Percentiles rank a stretch among this genome's conserved stretches.
These are phyloP conservation scores for Diplodus sargus DNA, from an alignment of 2,797 vertebrate genomes.

Conservation along the genomic window DNA sequence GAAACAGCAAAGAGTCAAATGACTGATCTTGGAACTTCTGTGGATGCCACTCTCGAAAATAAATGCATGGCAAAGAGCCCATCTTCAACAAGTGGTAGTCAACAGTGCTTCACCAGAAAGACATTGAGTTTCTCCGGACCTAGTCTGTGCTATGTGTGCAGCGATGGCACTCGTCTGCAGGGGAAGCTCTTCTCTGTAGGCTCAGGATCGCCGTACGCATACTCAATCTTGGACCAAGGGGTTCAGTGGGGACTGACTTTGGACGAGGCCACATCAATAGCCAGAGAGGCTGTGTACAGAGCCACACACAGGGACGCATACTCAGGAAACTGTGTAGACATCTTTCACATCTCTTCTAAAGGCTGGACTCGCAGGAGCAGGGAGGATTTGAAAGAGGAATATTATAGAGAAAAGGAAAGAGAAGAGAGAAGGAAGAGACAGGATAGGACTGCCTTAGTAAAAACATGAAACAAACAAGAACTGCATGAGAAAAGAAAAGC, in stretches of 20 bases:
- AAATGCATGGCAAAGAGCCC: conserved; percentile 28
- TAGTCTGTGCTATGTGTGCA: conserved; percentile 87
- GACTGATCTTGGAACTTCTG: conserved; percentile 17
- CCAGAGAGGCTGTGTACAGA: conserved; percentile 86
- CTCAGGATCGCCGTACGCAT: conserved; percentile 90
- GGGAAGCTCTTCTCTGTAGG: conserved; percentile 88
- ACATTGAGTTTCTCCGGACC: conserved; percentile 72
- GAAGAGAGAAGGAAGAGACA: conserved; percentile 30
- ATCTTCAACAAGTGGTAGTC: background rate
- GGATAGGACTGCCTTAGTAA: conserved; percentile 36
- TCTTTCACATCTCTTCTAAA: conserved; percentile 84
- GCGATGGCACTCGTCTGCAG: conserved; percentile 85
- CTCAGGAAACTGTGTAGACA: conserved; percentile 88
- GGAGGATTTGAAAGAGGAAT: conserved; percentile 82
- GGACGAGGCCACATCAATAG: conserved; percentile 78
- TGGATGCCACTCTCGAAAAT: conserved; percentile 8
- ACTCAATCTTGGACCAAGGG: conserved; percentile 85
- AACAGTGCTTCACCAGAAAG: conserved; percentile 9
- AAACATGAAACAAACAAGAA: conserved; percentile 58
- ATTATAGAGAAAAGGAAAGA: conserved; percentile 76
- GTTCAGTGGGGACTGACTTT: conserved; percentile 83
- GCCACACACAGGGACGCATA: conserved; percentile 89
- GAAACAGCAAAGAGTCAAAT: conserved; percentile 44
- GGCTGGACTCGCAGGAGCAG: conserved; percentile 86
- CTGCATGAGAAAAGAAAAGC: conserved; percentile 49